phyloP scores from a whole-genome alignment of 2,113 vertebrate genomes.

The Pipa parva region DNA sequence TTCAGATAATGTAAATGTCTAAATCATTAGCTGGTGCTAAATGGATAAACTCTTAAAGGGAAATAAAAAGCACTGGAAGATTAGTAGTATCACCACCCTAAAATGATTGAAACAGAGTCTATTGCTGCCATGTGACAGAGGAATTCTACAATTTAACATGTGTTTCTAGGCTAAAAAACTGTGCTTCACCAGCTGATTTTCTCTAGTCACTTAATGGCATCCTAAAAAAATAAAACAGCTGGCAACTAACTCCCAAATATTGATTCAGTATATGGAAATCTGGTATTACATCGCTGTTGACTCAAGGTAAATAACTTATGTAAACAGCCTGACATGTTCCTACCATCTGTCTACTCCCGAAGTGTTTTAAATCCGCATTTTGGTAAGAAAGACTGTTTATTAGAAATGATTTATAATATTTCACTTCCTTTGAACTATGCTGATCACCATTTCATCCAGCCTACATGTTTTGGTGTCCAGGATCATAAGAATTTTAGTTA shows the following conservation, averaged over 20 bases:
- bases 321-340: constrained; percentile 74
- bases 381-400: constrained; percentile 58
- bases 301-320: constrained; percentile 83
- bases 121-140: constrained; percentile 68
- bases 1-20: constrained; percentile 44
- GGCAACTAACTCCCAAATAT: constrained; percentile 83
- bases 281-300: constrained; percentile 69
- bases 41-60: constrained; percentile 55
- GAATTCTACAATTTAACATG: constrained; percentile 57
- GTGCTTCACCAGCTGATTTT: constrained; percentile 56
- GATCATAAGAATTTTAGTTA: constrained; percentile 52
- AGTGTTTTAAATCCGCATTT: constrained; percentile 63
- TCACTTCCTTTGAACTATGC: constrained; percentile 52
- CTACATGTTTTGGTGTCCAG: constrained; percentile 55
- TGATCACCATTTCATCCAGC: constrained; percentile 46
- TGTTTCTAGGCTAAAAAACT: constrained; percentile 47
- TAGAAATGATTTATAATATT: constrained; percentile 60
- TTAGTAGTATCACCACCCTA: constrained; percentile 57
- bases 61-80: constrained; percentile 45
- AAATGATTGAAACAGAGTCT: constrained; percentile 43
- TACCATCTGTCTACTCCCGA: constrained; percentile 67
- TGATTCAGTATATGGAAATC: constrained; percentile 83
- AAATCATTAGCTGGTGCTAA: constrained; percentile 61
- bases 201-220: constrained; percentile 82
- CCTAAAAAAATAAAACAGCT: constrained; percentile 95